Evolutionary conservation across 2,113 vertebrate species (phyloP), one percentile per base, ranked within the genome.

Genomic region (Xenus cinereus): DNA sequence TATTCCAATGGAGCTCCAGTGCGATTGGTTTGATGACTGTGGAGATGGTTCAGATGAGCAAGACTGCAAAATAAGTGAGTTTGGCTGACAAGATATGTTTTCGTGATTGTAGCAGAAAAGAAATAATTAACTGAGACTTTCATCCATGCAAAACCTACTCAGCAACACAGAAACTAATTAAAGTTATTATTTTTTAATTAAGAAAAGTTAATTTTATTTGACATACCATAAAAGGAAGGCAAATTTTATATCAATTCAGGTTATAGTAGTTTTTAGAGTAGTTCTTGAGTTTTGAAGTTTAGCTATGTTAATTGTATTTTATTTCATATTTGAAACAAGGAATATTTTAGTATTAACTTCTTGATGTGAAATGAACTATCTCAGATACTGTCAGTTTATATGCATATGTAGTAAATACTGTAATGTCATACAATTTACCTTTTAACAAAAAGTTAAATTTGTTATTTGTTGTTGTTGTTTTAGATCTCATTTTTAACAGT

Each of bases 21-120:
- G 99, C 1, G 99, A 99, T 87, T 98, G 98, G 27, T 99, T 99
- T 89, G 99, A 98, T 80, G 99, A 99, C 97, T 99, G 99, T 35
- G 99, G 98, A n/a, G 99, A 99, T 21, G 99, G 99, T 64, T 99
- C 99, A 2, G 99, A 99, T 59, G 99, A 99, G 89, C 98, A 98
- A 63, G 98, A 98, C 97, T 99, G 99, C 98, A 99, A 99, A 97
- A 98, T 97, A 85, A 98, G 99, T 99, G 97, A 98, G 99, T 98
- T 60, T 82, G 33, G 37, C 83, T 97, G 75, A 73, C 60, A 74
- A 59, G 35, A 68, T 60, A 21, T 8, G 7, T 79, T 74, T 41
- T 57, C 2, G 3, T 83, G 39, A 27, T 78, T 87, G 39, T 24
- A 63, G 43, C 67, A 86, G 56, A 46, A 79, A 73, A 63, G 27